Base-by-base conservation (phyloP, 2,888 invertebrate genomes). In the Rambutsinella grinnellia region DNA sequence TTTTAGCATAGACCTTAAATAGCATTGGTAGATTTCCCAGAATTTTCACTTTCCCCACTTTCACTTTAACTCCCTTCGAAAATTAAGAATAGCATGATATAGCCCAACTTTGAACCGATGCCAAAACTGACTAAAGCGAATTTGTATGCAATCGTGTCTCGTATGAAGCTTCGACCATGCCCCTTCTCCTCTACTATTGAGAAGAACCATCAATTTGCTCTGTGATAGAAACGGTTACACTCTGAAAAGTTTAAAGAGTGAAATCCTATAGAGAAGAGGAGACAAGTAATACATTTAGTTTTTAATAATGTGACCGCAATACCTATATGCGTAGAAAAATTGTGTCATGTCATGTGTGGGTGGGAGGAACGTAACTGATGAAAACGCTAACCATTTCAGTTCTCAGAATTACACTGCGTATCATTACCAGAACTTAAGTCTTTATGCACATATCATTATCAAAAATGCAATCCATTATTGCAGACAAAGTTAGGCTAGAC, bases 41-140 rank as follows among this genome's bases (percentile, higher is more conserved):
- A 26, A 36, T 58, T 49, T 68, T 21, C 47, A 24, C 44, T 17
- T 17, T 66, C 46, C 23, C 10, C 53, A 49, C 44, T 49, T 58
- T 46, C 47, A 17, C 26, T 61, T 47, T 61, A 47, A 61, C 47
- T 2, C 13, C 23, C 47, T 17, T 6, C 17, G 15, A 17, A 23
- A 15, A 5, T 2, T 8, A 8, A n/a, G 26, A 44, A 63, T 15
- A 63, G 27, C 24, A 27, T 23, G 10, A 53, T 53, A 47, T 10
- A 19, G 57, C 17, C 46, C 61, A 62, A 56, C 28, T 62, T 70
- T 70, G 70, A 70, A 70, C 46, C 47, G 17, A 27, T 70, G 70
- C 70, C 70, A 70, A 70, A 62, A 62, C 62, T 54, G 26, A n/a
- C 61, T 62, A 8, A n/a, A n/a, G n/a, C n/a, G n/a, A n/a, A n/a